Conservation (phyloP, 2,113 vertebrate genomes). For the Phyllostomus discolor region DNA sequence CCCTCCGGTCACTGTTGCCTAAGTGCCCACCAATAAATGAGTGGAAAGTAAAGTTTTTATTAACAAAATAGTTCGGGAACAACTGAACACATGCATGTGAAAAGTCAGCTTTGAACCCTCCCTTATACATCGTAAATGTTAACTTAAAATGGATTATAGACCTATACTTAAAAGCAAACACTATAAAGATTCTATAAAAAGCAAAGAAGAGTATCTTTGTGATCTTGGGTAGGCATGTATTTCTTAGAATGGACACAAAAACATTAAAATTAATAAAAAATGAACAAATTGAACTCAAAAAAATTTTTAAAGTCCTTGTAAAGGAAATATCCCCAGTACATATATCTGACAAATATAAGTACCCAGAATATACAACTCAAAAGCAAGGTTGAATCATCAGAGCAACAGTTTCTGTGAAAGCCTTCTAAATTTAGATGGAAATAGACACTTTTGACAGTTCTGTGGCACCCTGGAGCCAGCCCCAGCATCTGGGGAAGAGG, state of each 20-base stretch:
- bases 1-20: too few species aligned
- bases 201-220: neutral
- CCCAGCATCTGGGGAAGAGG: neutral
- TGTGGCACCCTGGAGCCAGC: neutral
- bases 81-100: neutral
- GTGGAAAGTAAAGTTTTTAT: neutral
- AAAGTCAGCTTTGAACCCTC: neutral
- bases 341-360: neutral
- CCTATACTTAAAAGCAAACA: neutral
- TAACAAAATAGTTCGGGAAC: neutral
- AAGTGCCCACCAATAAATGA: neutral
- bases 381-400: neutral
- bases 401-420: neutral
- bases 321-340: slow-evolving; percentile 5
- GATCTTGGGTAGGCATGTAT: neutral
- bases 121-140: neutral
- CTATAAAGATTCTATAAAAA: neutral
- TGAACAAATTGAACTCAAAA: neutral
- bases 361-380: neutral
- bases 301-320: neutral
- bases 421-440: neutral
- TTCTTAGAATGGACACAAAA: neutral
- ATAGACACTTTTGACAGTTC: neutral
- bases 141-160: neutral
- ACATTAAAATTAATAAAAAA: neutral